These are phyloP conservation scores for Mobula birostris DNA, from an alignment of 2,113 vertebrate species.

Conservation along the genomic window DNA sequence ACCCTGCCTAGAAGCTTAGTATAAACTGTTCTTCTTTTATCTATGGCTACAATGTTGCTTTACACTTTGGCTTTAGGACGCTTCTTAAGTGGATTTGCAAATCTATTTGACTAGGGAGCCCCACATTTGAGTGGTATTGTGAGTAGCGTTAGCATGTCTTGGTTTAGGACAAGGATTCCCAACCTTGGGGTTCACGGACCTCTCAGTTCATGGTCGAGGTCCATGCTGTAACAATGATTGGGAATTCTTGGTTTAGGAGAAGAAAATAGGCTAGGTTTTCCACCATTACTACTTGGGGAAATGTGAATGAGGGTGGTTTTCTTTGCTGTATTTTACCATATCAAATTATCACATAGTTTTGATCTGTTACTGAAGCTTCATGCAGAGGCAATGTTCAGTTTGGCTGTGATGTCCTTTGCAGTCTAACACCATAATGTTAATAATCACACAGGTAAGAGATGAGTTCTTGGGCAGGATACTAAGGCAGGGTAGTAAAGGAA, in stretches of 20 bases:
- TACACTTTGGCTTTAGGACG: background rate
- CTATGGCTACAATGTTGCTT: background rate
- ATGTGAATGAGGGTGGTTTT: background rate
- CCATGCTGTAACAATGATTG: no score
- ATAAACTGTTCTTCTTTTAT: background rate
- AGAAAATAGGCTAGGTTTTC: background rate
- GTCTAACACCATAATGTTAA: background rate
- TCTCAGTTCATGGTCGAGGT: no score
- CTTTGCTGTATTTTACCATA: no score
- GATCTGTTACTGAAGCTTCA: no score
- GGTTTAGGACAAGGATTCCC: background rate
- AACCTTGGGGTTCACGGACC: no score
- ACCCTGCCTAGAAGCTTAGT: background rate
- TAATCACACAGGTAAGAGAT: background rate
- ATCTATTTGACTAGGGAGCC: background rate
- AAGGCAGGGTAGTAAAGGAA: background rate
- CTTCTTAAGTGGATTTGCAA: background rate
- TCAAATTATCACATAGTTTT: no score
- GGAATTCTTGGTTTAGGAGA: background rate
- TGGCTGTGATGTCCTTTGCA: background rate
- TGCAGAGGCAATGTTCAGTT: background rate
- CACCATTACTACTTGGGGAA: background rate
- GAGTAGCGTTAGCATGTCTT: background rate
- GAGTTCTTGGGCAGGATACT: background rate
- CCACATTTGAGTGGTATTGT: background rate